Evolutionary conservation across 2,113 vertebrate species (phyloP).

Genomic region (Peromyscus californicus): DNA sequence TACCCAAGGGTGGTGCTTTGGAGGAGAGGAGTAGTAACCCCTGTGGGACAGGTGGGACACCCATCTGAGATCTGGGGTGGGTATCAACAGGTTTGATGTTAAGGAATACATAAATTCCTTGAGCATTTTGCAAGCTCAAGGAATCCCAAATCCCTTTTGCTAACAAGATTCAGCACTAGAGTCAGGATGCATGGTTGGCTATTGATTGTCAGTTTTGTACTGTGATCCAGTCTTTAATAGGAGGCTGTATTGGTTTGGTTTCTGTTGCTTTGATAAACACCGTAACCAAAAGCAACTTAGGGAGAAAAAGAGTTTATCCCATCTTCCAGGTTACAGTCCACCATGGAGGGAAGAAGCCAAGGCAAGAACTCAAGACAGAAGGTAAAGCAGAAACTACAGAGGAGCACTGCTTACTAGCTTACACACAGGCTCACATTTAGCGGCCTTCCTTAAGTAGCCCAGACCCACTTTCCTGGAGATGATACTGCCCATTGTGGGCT

Average conservation of each 20-base stretch:
- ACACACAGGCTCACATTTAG: not conserved
- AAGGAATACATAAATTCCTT: not conserved
- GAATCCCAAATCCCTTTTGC: not conserved
- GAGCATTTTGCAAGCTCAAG: not conserved
- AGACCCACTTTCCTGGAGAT: not conserved
- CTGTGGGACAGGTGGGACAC: not conserved
- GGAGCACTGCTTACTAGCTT: not conserved
- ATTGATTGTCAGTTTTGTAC: not conserved
- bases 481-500: no score
- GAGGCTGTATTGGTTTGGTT: not conserved
- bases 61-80: not conserved
- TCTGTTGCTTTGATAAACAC: not conserved
- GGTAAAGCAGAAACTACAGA: not conserved
- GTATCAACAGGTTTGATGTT: not conserved
- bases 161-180: not conserved
- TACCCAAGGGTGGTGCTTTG: not conserved
- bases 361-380: not conserved
- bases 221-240: constrained; percentile 25
- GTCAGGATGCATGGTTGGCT: not conserved
- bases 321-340: not conserved
- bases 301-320: not conserved
- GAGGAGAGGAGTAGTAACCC: not conserved
- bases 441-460: not conserved
- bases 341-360: not conserved
- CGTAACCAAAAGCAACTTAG: not conserved